A percentile compares a stretch with the other conserved stretches of the same genome.
phyloP scores from a whole-genome alignment of 30 jellyfish, hydroid and myxozoan species.

The Turritopsis dohrnii region DNA sequence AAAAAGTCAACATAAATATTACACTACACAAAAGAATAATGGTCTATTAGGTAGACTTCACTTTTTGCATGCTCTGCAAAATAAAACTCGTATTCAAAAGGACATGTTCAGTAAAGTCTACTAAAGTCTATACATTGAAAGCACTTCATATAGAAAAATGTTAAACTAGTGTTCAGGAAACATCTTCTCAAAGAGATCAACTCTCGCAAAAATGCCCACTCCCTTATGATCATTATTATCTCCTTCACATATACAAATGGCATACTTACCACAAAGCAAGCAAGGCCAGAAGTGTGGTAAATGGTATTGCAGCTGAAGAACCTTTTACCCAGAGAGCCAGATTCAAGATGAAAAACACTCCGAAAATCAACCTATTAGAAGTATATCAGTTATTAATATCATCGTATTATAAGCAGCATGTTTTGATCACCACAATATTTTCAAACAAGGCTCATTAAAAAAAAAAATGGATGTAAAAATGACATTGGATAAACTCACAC shows the following conservation, averaged over 20 bases:
- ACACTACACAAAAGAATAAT: not conserved
- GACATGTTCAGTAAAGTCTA: too few species aligned
- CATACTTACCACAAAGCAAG: slow-evolving; percentile 83
- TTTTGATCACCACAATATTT: not conserved
- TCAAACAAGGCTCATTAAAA: too few species aligned
- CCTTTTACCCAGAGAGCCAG: slow-evolving; percentile 85
- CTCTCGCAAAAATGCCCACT: too few species aligned
- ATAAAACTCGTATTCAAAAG: too few species aligned
- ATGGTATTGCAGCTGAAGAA: slow-evolving; percentile 97
- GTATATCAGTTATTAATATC: too few species aligned
- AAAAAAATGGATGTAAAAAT: not conserved
- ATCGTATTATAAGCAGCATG: not conserved
- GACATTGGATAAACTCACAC: slow-evolving; percentile 46
- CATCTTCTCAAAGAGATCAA: too few species aligned
- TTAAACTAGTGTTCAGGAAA: too few species aligned
- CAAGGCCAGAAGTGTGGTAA: slow-evolving; percentile 80
- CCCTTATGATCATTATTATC: too few species aligned
- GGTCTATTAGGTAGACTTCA: not conserved
- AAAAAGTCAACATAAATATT: not conserved
- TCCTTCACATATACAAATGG: not conserved
- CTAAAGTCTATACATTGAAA: too few species aligned
- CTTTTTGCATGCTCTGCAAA: not conserved
- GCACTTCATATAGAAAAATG: too few species aligned
- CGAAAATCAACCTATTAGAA: slow-evolving; percentile 55
- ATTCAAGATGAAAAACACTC: slow-evolving; percentile 71